Base-by-base conservation (phyloP, 1,140 invertebrate genomes). In the Hirudo medicinalis region DNA sequence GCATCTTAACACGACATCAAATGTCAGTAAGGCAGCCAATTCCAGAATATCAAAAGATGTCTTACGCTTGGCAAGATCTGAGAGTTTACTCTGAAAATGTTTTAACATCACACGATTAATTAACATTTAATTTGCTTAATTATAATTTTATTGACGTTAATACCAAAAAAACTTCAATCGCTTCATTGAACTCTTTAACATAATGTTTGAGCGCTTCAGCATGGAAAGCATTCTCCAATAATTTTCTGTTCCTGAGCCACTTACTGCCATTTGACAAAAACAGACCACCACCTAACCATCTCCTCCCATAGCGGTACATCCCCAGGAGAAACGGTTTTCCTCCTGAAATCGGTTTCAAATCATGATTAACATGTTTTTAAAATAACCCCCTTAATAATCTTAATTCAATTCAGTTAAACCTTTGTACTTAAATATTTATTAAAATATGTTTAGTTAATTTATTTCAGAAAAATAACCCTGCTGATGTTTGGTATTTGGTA, bases 211-310 rank as follows among this genome's bases (percentile, higher is more conserved):
- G 82, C 66, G 94, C 91, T 72, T 88, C 86, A 76, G 92, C 91
- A 81, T 93, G 91, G 79, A 94, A 94, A 0, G 90, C 88, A 20
- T 91, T 91, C 2, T 91, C 94, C 6, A 94, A 89, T 75, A 94
- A 86, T 82, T 92, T 91, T 72, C 91, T 84, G 25, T 90, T 83
- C 0, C 82, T 76, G 54, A 87, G 86, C 91, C 91, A 95, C 79
- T 89, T 89, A 17, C 81, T 78, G 54, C 89, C 90, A 70, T 84
- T 70, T 5, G 74, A 72, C n/a, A 78, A 74, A 63, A 79, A 72
- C 25, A 80, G 71, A 25, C 79, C 78, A 32, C 76, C 75, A 0
- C 79, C 79, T 6, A 80, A 66, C 79, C 79, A 80, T 6, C 76
- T 76, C 13, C 76, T 5, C 2, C 69, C 74, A 63, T 76, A 74